These are phyloP conservation scores for Protophormia terraenovae DNA, from an alignment of 2,888 invertebrate genomes.

Conservation along the genomic window DNA sequence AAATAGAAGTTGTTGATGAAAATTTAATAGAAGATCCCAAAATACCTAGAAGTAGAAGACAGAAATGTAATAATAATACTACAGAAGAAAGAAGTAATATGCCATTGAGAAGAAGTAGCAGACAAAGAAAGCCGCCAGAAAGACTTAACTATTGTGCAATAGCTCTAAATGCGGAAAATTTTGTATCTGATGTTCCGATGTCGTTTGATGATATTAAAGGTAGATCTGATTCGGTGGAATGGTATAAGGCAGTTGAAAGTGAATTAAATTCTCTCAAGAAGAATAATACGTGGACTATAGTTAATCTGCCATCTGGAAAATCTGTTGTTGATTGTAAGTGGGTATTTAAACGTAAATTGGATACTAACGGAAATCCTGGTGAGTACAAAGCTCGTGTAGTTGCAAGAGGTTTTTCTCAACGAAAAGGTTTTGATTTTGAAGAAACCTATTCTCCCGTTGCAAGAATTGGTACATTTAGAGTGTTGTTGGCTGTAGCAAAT, in stretches of 20 bases:
- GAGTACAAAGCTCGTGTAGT: slow-evolving; percentile 42
- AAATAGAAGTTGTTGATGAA: no score
- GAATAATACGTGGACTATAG: slow-evolving; percentile 30
- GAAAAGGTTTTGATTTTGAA: slow-evolving; percentile 16
- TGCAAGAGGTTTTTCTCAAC: slow-evolving; percentile 31
- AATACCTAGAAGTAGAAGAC: background rate
- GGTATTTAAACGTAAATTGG: slow-evolving; percentile 30
- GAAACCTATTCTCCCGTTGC: slow-evolving; percentile 28
- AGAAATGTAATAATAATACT: no score
- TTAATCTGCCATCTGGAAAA: background rate
- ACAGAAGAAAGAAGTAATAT: background rate
- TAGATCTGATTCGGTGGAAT: background rate
- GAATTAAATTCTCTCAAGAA: slow-evolving; percentile 17
- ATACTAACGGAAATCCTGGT: background rate
- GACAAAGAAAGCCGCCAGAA: background rate
- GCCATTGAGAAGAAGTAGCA: background rate
- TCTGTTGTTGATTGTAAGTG: slow-evolving; percentile 18
- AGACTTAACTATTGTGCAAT: background rate
- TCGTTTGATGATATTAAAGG: background rate
- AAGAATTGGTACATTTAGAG: no score
- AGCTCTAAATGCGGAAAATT: background rate
- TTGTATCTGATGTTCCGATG: no score
- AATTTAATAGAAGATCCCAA: background rate
- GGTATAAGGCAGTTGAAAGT: slow-evolving; percentile 2
- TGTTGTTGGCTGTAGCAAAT: no score